phyloP scores from a whole-genome alignment of 2,888 invertebrate species.

The Heteropelma amictum region DNA sequence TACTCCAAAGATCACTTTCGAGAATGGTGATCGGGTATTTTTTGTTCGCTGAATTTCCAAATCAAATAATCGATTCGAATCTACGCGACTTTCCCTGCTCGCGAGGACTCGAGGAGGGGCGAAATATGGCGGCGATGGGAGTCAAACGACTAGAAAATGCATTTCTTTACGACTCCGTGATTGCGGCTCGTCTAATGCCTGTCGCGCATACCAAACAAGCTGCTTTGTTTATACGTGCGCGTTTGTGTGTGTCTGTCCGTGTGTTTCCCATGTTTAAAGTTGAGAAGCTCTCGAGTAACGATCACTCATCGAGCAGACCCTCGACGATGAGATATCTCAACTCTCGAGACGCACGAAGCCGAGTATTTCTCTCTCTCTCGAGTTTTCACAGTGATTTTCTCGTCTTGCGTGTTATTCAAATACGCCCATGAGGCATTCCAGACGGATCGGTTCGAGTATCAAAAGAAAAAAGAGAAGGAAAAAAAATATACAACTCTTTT shows the following conservation, averaged over 20 bases:
- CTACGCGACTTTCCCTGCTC: slow-evolving; percentile 14
- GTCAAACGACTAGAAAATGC: neutral
- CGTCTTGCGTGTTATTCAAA: neutral
- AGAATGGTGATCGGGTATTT: too few species aligned
- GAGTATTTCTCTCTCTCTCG: neutral
- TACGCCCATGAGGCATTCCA: neutral
- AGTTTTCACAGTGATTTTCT: slow-evolving; percentile 10
- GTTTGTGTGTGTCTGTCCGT: too few species aligned
- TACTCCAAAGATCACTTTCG: too few species aligned
- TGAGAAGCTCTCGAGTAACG: slow-evolving; percentile 23
- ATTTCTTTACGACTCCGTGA: slow-evolving; percentile 4
- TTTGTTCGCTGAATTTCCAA: too few species aligned
- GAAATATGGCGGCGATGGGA: neutral
- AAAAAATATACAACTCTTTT: neutral
- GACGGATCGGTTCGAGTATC: neutral
- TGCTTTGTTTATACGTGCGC: too few species aligned
- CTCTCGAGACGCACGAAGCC: slow-evolving; percentile 9
- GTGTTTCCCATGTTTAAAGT: slow-evolving; percentile 18
- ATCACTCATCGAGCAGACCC: slow-evolving; percentile 51
- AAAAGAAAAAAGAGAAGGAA: too few species aligned
- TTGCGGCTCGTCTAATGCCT: neutral
- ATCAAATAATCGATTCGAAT: too few species aligned
- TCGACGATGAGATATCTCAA: slow-evolving; percentile 37
- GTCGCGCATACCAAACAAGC: neutral
- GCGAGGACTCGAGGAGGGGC: neutral